Base-by-base conservation (phyloP, 2,888 invertebrate genomes). In the Athalia cordata region DNA sequence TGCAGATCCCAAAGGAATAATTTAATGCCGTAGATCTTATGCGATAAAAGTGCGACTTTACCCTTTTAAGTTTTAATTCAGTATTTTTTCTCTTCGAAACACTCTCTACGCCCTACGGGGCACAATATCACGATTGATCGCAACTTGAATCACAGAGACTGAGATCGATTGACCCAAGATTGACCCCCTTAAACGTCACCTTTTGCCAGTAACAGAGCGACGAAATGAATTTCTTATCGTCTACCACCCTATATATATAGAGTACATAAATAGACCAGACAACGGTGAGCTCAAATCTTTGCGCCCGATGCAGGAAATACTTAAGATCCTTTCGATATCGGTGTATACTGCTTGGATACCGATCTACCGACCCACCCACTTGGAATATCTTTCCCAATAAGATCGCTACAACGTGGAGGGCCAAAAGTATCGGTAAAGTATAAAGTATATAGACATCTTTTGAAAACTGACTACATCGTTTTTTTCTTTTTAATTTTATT, bases 261-360 rank as follows among this genome's bases (percentile, higher is more conserved):
- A n/a, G n/a, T n/a, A n/a, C n/a, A n/a, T n/a, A n/a, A n/a, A n/a
- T n/a, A 15, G 52, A 13, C n/a, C 59, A 13, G 52, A 59, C 75
- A 49, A 50, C 75, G 49, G 15, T 61, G 4, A 11, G 62, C 50
- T 72, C 43, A 8, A 62, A 75, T 75, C 75, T 47, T 50, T 29
- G 64, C 49, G 7, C 62, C 43, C 62, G 75, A 50, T 62, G 75
- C 75, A 75, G 74, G 61, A 74, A 47, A 52, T 57, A 75, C 49
- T 75, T 64, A 64, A 75, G 75, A 75, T 75, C 75, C 75, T 47
- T 13, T 75, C 75, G 75, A 75, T 75, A 62, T 47, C 29, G 50
- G 50, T 29, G 29, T 29, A 29, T 2, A 29, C 29, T 0, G 29
- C 29, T 29, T 29, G 29, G 29, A 29, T 29, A 29, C 29, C 29